phyloP scores from a whole-genome alignment of 1,140 invertebrate genomes.

The Fragariocoptes setiger region DNA sequence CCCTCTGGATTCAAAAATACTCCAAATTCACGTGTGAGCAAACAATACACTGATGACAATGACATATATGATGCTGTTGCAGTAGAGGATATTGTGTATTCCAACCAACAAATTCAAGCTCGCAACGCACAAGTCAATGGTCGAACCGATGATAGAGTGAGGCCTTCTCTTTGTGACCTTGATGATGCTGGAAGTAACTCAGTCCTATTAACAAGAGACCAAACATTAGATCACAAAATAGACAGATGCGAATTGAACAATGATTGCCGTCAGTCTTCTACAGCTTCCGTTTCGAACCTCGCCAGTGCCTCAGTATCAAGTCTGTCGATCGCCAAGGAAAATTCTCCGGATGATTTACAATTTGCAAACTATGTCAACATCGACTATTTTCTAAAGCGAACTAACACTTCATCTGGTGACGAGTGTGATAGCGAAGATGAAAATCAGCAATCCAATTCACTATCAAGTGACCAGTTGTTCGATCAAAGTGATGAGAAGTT shows the following conservation, averaged over 20 bases:
- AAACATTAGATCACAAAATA: neutral
- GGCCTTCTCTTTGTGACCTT: neutral
- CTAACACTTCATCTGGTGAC: neutral
- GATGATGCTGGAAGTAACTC: neutral
- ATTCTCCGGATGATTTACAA: conserved; percentile 6
- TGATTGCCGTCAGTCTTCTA: neutral
- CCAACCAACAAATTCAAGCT: neutral
- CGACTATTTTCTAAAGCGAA: conserved; percentile 49
- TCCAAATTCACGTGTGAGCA: too few relatives aligned
- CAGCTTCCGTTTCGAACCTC: neutral
- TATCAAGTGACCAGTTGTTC: conserved; percentile 15
- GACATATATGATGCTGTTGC: conserved; percentile 13
- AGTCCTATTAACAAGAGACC: neutral
- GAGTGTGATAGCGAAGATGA: conserved; percentile 15
- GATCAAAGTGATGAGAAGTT: conserved; percentile 12
- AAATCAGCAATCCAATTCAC: conserved; percentile 16
- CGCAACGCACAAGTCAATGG: neutral
- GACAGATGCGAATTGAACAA: neutral
- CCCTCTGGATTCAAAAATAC: neutral
- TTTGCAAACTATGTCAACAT: conserved; percentile 51
- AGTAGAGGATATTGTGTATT: conserved; percentile 8
- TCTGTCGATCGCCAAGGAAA: neutral
- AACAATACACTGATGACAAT: conserved; percentile 6
- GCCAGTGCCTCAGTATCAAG: neutral
- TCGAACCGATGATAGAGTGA: neutral